These are phyloP conservation scores for Eudyptes chrysolophus DNA, from an alignment of 2,113 vertebrate genomes.

Conservation along the genomic window DNA sequence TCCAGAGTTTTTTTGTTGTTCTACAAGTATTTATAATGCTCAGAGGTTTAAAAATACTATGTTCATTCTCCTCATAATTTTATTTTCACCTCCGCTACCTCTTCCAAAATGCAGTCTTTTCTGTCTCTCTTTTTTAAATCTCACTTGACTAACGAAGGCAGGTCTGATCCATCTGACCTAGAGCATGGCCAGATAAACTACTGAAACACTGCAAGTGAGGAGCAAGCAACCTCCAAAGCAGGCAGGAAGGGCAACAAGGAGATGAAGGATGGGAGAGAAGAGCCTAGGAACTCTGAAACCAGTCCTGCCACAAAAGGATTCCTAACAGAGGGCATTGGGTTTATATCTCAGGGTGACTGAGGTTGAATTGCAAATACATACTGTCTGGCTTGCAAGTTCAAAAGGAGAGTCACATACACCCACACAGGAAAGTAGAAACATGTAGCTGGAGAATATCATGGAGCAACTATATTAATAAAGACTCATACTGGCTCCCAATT, in stretches of 20 bases:
- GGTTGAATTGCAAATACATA: not conserved
- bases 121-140: not conserved
- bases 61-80: not conserved
- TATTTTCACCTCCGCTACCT: not conserved
- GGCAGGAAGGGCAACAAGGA: not conserved
- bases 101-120: not conserved
- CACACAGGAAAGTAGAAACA: not conserved
- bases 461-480: not conserved
- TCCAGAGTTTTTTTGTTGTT: not conserved
- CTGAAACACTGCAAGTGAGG: not conserved
- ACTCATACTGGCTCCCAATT: not conserved
- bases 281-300: not conserved
- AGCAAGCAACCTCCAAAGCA: not conserved
- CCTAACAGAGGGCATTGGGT: not conserved
- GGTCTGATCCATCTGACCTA: not conserved
- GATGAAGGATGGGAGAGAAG: not conserved
- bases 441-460: not conserved
- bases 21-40: not conserved
- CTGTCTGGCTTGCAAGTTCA: not conserved
- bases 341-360: not conserved
- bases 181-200: not conserved
- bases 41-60: not conserved
- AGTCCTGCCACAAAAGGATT: not conserved
- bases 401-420: not conserved
- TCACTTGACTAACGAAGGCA: not conserved